Evolutionary conservation across 2,113 vertebrate genomes (phyloP).

Genomic region (Terrapene triunguis): DNA sequence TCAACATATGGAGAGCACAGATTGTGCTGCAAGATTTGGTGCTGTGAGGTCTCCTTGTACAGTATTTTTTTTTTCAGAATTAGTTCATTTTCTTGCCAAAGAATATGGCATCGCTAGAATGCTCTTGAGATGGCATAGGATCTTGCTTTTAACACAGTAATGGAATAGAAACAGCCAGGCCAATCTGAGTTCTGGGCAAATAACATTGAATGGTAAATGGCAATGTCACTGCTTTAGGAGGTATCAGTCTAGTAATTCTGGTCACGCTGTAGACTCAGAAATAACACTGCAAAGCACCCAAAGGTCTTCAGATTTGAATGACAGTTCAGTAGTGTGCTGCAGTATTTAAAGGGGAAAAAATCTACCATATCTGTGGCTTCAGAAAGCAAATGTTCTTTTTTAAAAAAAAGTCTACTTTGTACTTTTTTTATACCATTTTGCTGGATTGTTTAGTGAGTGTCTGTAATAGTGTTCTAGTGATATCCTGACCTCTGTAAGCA

Average conservation of each 20-base stretch:
- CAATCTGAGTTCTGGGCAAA: background rate
- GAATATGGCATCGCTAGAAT: background rate
- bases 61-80: background rate
- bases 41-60: background rate
- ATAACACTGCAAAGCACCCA: background rate
- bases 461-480: background rate
- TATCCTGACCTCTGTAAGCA: background rate
- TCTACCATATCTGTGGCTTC: background rate
- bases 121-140: background rate
- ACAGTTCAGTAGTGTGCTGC: background rate
- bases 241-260: background rate
- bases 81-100: background rate
- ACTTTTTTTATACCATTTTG: background rate
- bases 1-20: background rate
- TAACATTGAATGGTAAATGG: background rate
- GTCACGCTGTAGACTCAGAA: background rate
- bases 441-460: background rate
- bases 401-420: background rate
- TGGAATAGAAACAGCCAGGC: background rate
- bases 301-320: background rate
- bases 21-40: background rate
- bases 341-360: background rate
- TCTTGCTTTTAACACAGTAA: background rate
- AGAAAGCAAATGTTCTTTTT: background rate
- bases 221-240: background rate